Percentiles rank a stretch among this genome's conserved stretches.
Evolutionary conservation across 2,113 vertebrate species (phyloP).

Genomic region (Epinephelus moara): DNA sequence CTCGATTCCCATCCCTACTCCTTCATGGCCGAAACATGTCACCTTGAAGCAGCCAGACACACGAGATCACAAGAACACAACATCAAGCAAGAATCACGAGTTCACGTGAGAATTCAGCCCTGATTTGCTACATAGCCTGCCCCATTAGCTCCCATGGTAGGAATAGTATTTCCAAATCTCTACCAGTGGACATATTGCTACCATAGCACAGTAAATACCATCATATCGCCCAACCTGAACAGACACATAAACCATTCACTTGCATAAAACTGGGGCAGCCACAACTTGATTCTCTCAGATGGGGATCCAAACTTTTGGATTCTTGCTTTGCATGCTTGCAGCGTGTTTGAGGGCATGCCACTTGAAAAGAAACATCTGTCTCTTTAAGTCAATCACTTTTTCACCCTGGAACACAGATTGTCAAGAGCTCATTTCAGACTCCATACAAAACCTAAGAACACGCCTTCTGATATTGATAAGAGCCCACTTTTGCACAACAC

Average conservation of each 20-base stretch:
- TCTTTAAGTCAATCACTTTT: neutral
- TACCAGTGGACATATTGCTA: too few relatives aligned
- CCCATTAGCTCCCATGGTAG: too few relatives aligned
- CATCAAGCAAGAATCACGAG: too few relatives aligned
- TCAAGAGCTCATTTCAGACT: neutral
- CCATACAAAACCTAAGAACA: neutral
- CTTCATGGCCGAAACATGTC: too few relatives aligned
- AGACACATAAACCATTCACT: neutral
- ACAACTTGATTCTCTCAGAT: neutral
- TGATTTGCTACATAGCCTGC: too few relatives aligned
- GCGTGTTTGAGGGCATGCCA: neutral
- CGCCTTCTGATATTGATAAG: neutral
- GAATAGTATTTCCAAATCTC: too few relatives aligned
- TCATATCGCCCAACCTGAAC: too few relatives aligned
- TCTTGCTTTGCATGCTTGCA: neutral
- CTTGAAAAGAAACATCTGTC: neutral
- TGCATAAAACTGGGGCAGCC: neutral
- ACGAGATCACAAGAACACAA: too few relatives aligned
- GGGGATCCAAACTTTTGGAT: neutral
- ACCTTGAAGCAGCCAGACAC: too few relatives aligned
- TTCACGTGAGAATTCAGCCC: too few relatives aligned
- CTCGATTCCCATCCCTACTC: too few relatives aligned
- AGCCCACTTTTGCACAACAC: neutral
- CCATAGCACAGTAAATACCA: too few relatives aligned
- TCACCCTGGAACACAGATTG: neutral